Evolutionary conservation across 1,140 invertebrate species (phyloP).

Genomic region (Holotrichia oblita): DNA sequence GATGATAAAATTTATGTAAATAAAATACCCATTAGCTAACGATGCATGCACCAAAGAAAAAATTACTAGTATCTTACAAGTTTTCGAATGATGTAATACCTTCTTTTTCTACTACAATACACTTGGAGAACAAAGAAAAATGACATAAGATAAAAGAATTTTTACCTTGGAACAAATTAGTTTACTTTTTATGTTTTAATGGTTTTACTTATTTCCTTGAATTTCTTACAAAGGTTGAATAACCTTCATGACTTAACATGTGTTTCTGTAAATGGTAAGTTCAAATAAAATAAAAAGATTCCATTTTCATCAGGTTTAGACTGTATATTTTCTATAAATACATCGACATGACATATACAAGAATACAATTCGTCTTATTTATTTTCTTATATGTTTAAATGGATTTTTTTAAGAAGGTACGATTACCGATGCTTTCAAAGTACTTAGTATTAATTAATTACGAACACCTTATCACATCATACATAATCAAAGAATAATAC

Average conservation of each 20-base stretch:
- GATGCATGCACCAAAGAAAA: no score
- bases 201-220: neutral
- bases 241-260: neutral
- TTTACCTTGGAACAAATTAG: neutral
- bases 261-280: neutral
- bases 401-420: slow-evolving; percentile 21
- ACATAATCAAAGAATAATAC: neutral
- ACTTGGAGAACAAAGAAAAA: neutral
- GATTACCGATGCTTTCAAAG: slow-evolving; percentile 28
- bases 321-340: slow-evolving; percentile 33
- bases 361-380: slow-evolving; percentile 17
- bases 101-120: neutral
- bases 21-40: no score
- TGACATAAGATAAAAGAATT: neutral
- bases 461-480: neutral
- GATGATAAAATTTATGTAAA: no score
- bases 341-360: slow-evolving; percentile 34
- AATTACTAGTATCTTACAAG: no score
- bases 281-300: neutral
- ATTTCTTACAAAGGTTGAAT: slow-evolving; percentile 13
- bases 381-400: slow-evolving; percentile 14
- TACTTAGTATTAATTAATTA: slow-evolving; percentile 27
- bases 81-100: no score
- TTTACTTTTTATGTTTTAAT: neutral
- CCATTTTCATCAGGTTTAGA: slow-evolving; percentile 13